These are phyloP conservation scores for Ectropis crepuscularia DNA, from an alignment of 2,888 invertebrate species.

Conservation along the genomic window DNA sequence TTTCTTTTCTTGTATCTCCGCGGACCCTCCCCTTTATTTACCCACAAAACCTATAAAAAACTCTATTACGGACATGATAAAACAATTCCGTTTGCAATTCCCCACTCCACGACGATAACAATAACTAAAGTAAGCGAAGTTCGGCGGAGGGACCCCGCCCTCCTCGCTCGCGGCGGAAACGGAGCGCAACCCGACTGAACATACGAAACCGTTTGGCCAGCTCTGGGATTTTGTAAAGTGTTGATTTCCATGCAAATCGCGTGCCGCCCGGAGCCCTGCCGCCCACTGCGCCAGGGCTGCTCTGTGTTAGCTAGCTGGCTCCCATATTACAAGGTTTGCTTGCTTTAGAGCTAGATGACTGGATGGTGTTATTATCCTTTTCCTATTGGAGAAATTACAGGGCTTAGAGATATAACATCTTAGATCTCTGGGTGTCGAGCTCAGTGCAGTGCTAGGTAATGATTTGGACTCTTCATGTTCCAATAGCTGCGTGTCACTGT, in stretches of 20 bases:
- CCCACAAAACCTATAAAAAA: slow-evolving; percentile 17
- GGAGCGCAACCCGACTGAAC: slow-evolving; percentile 19
- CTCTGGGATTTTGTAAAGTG: slow-evolving; percentile 37
- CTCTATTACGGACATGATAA: slow-evolving; percentile 21
- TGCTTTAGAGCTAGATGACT: too few relatives aligned
- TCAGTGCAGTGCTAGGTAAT: too few relatives aligned
- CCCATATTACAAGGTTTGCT: too few relatives aligned
- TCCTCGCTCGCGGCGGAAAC: slow-evolving; percentile 20
- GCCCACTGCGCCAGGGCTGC: slow-evolving; percentile 27
- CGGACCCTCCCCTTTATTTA: slow-evolving; percentile 17
- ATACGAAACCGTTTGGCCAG: slow-evolving; percentile 35
- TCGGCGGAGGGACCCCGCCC: neutral
- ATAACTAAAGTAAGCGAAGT: slow-evolving; percentile 25
- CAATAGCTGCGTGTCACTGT: too few relatives aligned
- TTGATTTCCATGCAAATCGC: slow-evolving; percentile 40
- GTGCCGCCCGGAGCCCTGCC: slow-evolving; percentile 24
- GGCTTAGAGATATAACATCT: too few relatives aligned
- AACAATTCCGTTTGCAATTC: slow-evolving; percentile 20
- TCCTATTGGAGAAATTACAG: too few relatives aligned
- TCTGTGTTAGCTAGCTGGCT: too few relatives aligned
- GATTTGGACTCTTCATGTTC: too few relatives aligned
- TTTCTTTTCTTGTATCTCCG: neutral
- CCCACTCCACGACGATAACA: slow-evolving; percentile 28
- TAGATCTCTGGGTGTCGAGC: too few relatives aligned
- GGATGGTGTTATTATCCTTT: too few relatives aligned